These are phyloP conservation scores for Ptilonorhynchus violaceus DNA, from an alignment of 2,113 vertebrate species.

Conservation along the genomic window DNA sequence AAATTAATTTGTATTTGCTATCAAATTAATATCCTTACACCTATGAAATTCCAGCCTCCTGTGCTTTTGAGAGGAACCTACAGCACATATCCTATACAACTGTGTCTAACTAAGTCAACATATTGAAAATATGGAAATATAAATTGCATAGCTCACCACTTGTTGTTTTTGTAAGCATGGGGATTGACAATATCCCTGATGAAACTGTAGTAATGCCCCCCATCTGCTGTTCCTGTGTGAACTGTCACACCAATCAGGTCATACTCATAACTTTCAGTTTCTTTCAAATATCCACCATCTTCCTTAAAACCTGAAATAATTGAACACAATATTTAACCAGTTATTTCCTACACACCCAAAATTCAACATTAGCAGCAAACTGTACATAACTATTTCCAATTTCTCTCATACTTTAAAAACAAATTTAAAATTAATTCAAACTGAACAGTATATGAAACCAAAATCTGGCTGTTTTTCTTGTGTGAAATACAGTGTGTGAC, in stretches of 20 bases:
- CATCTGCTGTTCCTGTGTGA: slow-evolving; percentile 96
- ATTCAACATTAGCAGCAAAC: background rate
- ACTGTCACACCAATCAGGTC: slow-evolving; percentile 98
- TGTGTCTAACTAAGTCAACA: background rate
- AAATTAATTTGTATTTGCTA: fast-evolving
- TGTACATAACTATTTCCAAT: background rate
- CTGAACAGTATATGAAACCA: background rate
- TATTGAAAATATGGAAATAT: background rate
- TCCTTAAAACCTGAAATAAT: slow-evolving; percentile 88
- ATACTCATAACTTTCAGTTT: slow-evolving; percentile 93
- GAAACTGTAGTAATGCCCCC: slow-evolving; percentile 98
- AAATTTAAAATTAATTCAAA: background rate
- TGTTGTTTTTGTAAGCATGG: slow-evolving; percentile 97
- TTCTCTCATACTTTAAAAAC: background rate
- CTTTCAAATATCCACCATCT: slow-evolving; percentile 78
- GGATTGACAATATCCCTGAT: slow-evolving; percentile 97
- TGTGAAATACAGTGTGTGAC: background rate
- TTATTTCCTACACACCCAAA: background rate
- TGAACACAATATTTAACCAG: background rate
- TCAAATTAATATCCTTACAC: background rate
- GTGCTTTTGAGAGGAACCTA: background rate
- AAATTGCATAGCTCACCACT: slow-evolving; percentile 83
- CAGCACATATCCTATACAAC: fast-evolving
- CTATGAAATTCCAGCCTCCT: background rate
- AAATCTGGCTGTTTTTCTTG: background rate